These are phyloP conservation scores for Troglohyphantes excavatus DNA, from an alignment of 2,888 invertebrate genomes.

Conservation along the genomic window DNA sequence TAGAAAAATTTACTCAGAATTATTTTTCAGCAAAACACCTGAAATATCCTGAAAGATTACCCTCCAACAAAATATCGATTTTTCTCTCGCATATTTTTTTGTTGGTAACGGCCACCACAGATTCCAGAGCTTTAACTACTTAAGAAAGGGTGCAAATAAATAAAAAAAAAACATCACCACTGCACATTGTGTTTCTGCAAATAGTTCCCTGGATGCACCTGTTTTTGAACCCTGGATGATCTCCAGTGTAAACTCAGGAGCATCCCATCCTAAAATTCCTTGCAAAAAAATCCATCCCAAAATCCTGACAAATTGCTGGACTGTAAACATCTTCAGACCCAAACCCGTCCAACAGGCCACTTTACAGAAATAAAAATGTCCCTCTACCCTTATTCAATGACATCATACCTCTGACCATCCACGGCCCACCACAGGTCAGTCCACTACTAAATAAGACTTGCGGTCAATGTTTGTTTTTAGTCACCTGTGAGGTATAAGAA, in stretches of 20 bases:
- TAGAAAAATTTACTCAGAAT: no score
- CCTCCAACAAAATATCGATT: background rate
- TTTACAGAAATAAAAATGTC: conserved; percentile 28
- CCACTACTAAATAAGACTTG: conserved; percentile 70
- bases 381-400: conserved; percentile 36
- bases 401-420: conserved; percentile 64
- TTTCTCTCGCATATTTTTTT: background rate
- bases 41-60: conserved; percentile 20
- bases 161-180: background rate
- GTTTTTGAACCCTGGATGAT: conserved; percentile 65
- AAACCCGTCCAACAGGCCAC: background rate
- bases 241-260: conserved; percentile 57
- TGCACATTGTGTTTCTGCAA: conserved; percentile 52
- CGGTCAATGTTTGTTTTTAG: conserved; percentile 74
- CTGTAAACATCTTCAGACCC: conserved; percentile 55
- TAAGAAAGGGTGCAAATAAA: conserved; percentile 25
- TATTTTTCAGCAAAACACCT: background rate
- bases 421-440: conserved; percentile 8
- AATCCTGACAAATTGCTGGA: conserved; percentile 77
- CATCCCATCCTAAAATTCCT: conserved; percentile 32
- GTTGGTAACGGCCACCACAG: background rate
- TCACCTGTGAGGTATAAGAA: conserved; percentile 67
- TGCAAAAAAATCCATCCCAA: conserved; percentile 24
- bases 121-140: background rate
- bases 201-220: conserved; percentile 63